phyloP scores from a whole-genome alignment of 2,113 vertebrate genomes.

The pig (Sus scrofa) region T2T-Sscrofa CM000826.6:34809501-34810000 shows the following conservation, averaged over 20 bases:
- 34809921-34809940: not conserved
- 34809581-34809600: not conserved
- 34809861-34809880: not conserved
- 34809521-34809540: not conserved
- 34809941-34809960: not conserved
- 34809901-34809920: not conserved
- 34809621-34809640: not conserved
- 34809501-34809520: not conserved
- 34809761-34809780: not conserved
- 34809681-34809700: not conserved
- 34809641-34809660: not conserved
- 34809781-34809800: not conserved
- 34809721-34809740: slow-evolving; percentile 18
- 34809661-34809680: not conserved
- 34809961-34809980: not conserved
- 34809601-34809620: not conserved
- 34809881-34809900: not conserved
- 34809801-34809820: not conserved
- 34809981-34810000: not conserved
- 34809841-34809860: slow-evolving; percentile 35
- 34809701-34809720: not conserved
- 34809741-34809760: not conserved
- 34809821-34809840: not conserved
- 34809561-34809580: not conserved
- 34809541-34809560: not conserved